phyloP scores from a whole-genome alignment of 2,888 invertebrate genomes.

The Sinodicranocentrus sp. region DNA sequence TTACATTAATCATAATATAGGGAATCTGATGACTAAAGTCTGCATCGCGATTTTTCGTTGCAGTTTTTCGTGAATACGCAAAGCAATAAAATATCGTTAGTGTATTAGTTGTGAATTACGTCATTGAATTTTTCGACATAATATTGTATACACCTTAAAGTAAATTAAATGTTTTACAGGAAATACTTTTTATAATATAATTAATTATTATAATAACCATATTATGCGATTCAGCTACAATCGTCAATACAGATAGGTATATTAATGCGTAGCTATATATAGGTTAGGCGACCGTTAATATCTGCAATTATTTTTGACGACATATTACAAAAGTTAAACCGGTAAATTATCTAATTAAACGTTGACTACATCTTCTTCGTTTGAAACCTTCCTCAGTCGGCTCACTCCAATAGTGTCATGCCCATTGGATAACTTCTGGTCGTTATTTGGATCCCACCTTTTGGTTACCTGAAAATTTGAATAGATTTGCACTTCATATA shows the following conservation, averaged over 20 bases:
- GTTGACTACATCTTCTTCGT: constrained; percentile 76
- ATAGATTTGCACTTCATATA: too few species aligned
- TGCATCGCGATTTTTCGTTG: too few species aligned
- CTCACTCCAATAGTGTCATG: constrained; percentile 64
- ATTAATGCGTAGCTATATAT: constrained; percentile 5
- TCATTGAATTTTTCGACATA: too few species aligned
- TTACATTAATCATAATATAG: too few species aligned
- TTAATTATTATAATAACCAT: too few species aligned
- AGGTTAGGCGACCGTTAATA: constrained; percentile 10
- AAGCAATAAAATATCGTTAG: too few species aligned
- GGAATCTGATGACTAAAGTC: too few species aligned
- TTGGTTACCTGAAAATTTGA: constrained; percentile 70
- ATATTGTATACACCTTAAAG: too few species aligned
- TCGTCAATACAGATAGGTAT: not conserved
- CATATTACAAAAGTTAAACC: not conserved
- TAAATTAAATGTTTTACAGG: too few species aligned
- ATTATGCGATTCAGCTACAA: constrained; percentile 5
- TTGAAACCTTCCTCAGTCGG: constrained; percentile 71
- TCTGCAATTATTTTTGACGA: not conserved
- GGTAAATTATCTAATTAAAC: constrained; percentile 66
- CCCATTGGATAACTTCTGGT: constrained; percentile 69
- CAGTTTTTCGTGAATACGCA: too few species aligned
- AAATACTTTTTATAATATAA: too few species aligned
- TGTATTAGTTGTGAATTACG: too few species aligned
- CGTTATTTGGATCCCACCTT: constrained; percentile 76